phyloP scores from a whole-genome alignment of 2,888 invertebrate species.

The Drosophila rellima region DNA sequence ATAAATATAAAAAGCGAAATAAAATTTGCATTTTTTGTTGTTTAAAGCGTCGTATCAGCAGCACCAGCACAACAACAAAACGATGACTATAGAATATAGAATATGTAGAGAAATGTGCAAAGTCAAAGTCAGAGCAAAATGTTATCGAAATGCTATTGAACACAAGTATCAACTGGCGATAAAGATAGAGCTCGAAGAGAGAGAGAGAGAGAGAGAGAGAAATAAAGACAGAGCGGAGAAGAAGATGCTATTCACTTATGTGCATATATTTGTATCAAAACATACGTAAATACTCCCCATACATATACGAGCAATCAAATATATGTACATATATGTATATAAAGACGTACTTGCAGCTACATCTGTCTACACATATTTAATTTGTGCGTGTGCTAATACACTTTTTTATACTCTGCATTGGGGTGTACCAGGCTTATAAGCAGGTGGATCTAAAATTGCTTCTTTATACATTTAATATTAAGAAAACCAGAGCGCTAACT shows the following conservation, averaged over 20 bases:
- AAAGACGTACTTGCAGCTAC: conserved; percentile 24
- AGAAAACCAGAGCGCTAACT: no score
- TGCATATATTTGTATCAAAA: conserved; percentile 48
- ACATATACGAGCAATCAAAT: conserved; percentile 7
- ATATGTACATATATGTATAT: not conserved
- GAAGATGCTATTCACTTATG: conserved; percentile 48
- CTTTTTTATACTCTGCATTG: not conserved
- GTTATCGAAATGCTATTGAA: conserved; percentile 76
- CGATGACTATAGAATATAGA: conserved; percentile 28
- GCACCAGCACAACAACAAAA: conserved; percentile 30
- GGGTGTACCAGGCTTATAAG: not conserved
- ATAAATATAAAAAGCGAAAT: conserved; percentile 62
- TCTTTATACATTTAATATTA: no score
- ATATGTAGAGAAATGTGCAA: conserved; percentile 42
- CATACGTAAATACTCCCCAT: conserved; percentile 4
- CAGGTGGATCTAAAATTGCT: no score
- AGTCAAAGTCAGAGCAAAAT: conserved; percentile 69
- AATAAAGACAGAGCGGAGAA: not conserved
- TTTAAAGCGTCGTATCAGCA: conserved; percentile 64
- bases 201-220: not conserved
- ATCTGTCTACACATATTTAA: conserved; percentile 16
- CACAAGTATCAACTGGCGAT: conserved; percentile 46
- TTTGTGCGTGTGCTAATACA: conserved; percentile 3
- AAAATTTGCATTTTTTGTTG: conserved; percentile 77
- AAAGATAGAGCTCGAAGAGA: conserved; percentile 31